Evolutionary conservation across 2,113 vertebrate genomes (phyloP).

Genomic region (Glaucidium brasilianum): DNA sequence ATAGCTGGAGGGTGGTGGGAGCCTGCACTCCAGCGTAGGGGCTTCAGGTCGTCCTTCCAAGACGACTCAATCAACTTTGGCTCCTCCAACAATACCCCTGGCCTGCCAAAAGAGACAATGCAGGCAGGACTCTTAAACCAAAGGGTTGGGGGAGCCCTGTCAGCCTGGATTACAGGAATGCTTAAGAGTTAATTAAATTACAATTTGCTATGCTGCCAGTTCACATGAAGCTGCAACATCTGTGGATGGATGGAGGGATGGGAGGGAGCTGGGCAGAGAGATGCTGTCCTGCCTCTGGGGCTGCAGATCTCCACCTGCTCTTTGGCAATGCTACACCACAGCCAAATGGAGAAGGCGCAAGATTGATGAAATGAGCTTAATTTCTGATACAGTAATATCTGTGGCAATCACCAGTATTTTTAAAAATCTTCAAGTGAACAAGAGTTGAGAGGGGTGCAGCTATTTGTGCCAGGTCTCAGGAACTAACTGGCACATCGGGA

Average conservation of each 20-base stretch:
- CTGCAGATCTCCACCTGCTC: not conserved
- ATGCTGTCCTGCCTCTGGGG: not conserved
- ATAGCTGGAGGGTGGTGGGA: not conserved
- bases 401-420: rapidly evolving
- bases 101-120: not conserved
- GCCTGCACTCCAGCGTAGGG: not conserved
- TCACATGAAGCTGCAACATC: conserved; percentile 64
- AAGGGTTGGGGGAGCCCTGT: not conserved
- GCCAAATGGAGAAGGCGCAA: not conserved
- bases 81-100: not conserved
- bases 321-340: not conserved
- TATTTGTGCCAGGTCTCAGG: not conserved
- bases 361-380: rapidly evolving
- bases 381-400: rapidly evolving
- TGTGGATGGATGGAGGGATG: conserved; percentile 57
- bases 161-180: conserved; percentile 10
- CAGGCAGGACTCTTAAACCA: not conserved
- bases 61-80: not conserved
- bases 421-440: not conserved
- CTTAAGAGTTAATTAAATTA: conserved; percentile 79
- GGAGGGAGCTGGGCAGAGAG: conserved; percentile 31
- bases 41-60: not conserved
- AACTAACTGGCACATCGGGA: not conserved
- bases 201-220: conserved; percentile 76
- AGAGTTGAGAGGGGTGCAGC: not conserved